These are phyloP conservation scores for Eudyptes chrysolophus DNA, from an alignment of 2,113 vertebrate species.

Conservation along the genomic window DNA sequence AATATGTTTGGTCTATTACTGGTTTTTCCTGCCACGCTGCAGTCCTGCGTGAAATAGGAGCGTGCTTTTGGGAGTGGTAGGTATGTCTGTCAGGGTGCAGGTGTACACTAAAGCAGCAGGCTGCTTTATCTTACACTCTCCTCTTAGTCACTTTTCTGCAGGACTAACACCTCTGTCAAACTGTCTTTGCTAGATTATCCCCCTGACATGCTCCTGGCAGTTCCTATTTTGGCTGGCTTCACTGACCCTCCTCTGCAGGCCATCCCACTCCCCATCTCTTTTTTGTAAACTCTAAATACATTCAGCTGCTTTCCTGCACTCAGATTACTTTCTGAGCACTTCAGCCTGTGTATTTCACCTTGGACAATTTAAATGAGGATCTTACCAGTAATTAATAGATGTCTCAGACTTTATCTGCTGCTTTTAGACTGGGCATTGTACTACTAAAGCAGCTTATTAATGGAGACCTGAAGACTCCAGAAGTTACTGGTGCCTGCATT, in stretches of 20 bases:
- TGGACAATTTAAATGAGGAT: not conserved
- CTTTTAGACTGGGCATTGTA: not conserved
- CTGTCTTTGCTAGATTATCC: not conserved
- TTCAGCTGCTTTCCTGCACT: not conserved
- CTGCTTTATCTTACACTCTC: not conserved
- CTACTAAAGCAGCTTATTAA: not conserved
- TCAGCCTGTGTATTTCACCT: not conserved
- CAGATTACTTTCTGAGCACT: not conserved
- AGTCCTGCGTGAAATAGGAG: not conserved
- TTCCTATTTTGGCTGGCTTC: not conserved
- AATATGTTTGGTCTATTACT: not conserved
- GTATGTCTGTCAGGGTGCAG: not conserved
- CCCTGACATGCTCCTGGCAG: not conserved
- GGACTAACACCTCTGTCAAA: not conserved
- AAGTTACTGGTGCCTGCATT: not conserved
- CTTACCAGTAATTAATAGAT: not conserved
- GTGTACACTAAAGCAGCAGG: not conserved
- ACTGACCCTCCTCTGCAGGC: not conserved
- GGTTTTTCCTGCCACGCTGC: not conserved
- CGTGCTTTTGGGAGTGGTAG: not conserved
- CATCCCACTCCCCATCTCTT: not conserved
- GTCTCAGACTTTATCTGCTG: not conserved
- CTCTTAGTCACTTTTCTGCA: not conserved
- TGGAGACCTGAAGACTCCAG: not conserved
- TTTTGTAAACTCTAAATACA: not conserved